Percentiles rank a stretch among this genome's conserved stretches.
These are phyloP conservation scores for Drymodes brunneopygia DNA, from an alignment of 2,113 vertebrate species.

Conservation along the genomic window DNA sequence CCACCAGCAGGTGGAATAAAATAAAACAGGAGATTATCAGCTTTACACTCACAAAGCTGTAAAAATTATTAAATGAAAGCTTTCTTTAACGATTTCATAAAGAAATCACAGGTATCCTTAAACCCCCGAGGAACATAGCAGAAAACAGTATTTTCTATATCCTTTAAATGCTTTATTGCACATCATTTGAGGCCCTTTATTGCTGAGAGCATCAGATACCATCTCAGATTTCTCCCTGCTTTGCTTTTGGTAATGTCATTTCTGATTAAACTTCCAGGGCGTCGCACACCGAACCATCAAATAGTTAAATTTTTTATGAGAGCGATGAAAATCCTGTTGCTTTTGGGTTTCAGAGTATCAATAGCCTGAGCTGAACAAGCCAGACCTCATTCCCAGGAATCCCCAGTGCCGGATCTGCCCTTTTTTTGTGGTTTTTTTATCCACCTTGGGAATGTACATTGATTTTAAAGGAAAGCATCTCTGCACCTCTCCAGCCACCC, in stretches of 20 bases:
- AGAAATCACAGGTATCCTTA: not conserved
- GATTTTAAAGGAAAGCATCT: not conserved
- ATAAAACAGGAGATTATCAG: not conserved
- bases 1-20: not conserved
- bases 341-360: conserved; percentile 39
- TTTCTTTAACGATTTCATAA: not conserved
- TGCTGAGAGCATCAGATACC: not conserved
- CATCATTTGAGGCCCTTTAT: not conserved
- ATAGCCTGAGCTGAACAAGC: not conserved
- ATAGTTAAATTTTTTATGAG: conserved; percentile 46
- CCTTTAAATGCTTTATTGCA: not conserved
- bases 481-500: not conserved
- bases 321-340: conserved; percentile 17
- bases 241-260: not conserved
- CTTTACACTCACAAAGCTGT: not conserved
- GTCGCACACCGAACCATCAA: not conserved
- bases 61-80: not conserved
- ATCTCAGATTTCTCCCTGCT: not conserved
- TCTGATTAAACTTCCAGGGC: not conserved
- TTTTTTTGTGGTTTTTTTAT: not conserved
- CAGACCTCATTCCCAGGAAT: not conserved
- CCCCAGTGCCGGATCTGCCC: not conserved
- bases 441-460: not conserved
- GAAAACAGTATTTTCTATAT: not conserved
- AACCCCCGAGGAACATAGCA: not conserved